These are phyloP conservation scores for Brachyptera risi DNA, from an alignment of 2,888 invertebrate species.

Conservation along the genomic window DNA sequence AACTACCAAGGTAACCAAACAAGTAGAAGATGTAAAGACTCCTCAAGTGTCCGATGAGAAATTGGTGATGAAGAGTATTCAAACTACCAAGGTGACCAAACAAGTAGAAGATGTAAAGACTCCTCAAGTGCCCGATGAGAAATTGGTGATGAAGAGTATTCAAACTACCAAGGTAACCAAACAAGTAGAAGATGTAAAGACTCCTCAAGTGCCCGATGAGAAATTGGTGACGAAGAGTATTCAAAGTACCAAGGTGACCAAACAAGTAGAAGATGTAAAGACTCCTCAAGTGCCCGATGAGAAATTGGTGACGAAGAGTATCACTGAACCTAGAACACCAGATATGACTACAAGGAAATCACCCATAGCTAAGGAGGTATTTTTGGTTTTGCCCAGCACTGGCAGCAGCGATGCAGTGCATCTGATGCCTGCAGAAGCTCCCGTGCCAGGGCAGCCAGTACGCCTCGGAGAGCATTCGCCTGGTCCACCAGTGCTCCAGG, in stretches of 20 bases:
- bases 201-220: not conserved
- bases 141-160: not conserved
- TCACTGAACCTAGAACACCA: constrained; percentile 34
- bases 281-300: not conserved
- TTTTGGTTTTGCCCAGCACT: no score
- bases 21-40: constrained; percentile 27
- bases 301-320: not conserved
- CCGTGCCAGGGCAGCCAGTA: constrained; percentile 23
- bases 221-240: not conserved
- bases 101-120: not conserved
- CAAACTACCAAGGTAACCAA: no score
- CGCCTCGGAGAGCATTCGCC: constrained; percentile 36
- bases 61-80: not conserved
- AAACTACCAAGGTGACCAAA: no score
- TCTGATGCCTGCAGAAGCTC: constrained; percentile 22
- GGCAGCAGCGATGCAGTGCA: constrained; percentile 20
- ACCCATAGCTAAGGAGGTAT: no score
- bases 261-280: constrained; percentile 18
- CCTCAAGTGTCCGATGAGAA: not conserved
- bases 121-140: not conserved
- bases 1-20: constrained; percentile 32
- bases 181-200: not conserved
- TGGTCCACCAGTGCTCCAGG: constrained; percentile 30
- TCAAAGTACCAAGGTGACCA: constrained; percentile 32
- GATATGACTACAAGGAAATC: no score